Percentiles rank a stretch among this genome's conserved stretches.
Evolutionary conservation across 1,140 invertebrate genomes (phyloP).

Genomic region (Cephus cinctus): DNA sequence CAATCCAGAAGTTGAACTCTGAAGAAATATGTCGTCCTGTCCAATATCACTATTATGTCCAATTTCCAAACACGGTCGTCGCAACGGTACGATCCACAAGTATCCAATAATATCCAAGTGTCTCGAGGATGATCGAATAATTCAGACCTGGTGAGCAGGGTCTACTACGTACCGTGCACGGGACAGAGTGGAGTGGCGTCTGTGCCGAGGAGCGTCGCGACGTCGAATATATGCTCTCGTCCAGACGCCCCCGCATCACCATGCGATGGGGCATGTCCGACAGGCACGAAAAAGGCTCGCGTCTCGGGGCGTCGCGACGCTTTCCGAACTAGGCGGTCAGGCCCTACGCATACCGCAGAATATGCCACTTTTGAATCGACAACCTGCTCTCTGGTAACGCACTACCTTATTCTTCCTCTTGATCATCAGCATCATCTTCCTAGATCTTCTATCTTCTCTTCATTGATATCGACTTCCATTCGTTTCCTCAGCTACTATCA

Average conservation of each 20-base stretch:
- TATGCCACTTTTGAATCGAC: no score
- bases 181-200: constrained; percentile 56
- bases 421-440: no score
- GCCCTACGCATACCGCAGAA: no score
- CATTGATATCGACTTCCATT: no score
- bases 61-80: constrained; percentile 3
- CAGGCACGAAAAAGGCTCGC: constrained; percentile 58
- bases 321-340: constrained; percentile 52
- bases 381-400: no score
- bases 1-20: no score
- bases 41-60: no score
- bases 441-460: no score
- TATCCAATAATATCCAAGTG: constrained; percentile 1
- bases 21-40: no score
- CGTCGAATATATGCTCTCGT: constrained; percentile 57
- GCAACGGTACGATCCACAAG: background rate
- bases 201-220: constrained; percentile 51
- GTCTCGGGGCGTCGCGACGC: constrained; percentile 49
- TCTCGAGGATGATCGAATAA: background rate
- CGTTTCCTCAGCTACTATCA: no score
- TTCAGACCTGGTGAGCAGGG: background rate
- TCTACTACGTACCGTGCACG: constrained; percentile 54
- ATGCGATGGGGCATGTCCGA: constrained; percentile 45
- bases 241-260: constrained; percentile 53
- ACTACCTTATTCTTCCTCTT: no score